phyloP scores from a whole-genome alignment of 2,888 invertebrate genomes.

The Pheosia gnoma region DNA sequence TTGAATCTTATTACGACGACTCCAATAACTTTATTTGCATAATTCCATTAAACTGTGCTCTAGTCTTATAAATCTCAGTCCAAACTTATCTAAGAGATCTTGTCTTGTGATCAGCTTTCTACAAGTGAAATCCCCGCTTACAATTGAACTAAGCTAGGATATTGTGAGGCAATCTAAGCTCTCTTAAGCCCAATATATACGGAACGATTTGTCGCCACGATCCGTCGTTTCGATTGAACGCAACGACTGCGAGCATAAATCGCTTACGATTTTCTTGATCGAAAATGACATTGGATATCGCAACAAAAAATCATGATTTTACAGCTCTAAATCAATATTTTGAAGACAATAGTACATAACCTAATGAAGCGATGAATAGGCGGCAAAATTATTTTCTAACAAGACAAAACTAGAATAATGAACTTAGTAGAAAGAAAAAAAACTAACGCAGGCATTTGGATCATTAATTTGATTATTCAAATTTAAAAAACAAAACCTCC shows the following conservation, averaged over 20 bases:
- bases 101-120: not conserved
- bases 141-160: not conserved
- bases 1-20: not conserved
- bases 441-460: no score
- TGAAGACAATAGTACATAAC: no score
- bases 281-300: no score
- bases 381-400: no score
- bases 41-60: not conserved
- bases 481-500: no score
- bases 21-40: not conserved
- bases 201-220: not conserved
- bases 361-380: no score
- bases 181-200: not conserved
- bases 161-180: not conserved
- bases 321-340: no score
- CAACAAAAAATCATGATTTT: no score
- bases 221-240: not conserved
- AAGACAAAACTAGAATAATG: no score
- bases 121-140: slow-evolving; percentile 1
- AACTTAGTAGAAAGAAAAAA: no score
- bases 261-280: no score
- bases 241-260: not conserved
- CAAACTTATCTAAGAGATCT: not conserved
- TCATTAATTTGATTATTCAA: no score
- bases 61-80: not conserved